These are phyloP conservation scores for Chaetodon auriga DNA, from an alignment of 2,113 vertebrate genomes.

Conservation along the genomic window DNA sequence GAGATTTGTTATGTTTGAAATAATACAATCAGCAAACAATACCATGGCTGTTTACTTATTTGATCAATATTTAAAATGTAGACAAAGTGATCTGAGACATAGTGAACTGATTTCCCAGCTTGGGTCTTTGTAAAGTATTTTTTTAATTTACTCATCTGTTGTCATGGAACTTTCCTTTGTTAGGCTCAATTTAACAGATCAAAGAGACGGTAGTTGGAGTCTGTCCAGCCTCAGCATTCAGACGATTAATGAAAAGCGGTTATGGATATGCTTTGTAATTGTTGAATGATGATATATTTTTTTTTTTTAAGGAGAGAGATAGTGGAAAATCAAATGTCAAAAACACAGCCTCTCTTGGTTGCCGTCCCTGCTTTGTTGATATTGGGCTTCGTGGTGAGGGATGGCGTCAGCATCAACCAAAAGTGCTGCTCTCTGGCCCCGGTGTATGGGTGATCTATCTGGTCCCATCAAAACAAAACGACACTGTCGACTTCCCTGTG, in stretches of 20 bases:
- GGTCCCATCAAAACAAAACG: constrained; percentile 75
- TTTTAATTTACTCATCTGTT: constrained; percentile 29
- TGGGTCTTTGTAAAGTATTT: constrained; percentile 1
- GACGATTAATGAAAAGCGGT: constrained; percentile 35
- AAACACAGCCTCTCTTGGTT: constrained; percentile 58
- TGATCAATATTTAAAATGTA: constrained; percentile 30
- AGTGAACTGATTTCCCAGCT: constrained; percentile 19
- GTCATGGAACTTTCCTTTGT: constrained; percentile 47
- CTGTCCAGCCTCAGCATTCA: constrained; percentile 32
- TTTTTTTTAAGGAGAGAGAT: constrained; percentile 28
- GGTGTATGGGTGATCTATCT: constrained; percentile 63
- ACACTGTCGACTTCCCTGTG: constrained; percentile 47
- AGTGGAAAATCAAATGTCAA: constrained; percentile 58
- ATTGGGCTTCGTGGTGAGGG: constrained; percentile 53
- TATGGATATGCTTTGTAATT: constrained; percentile 45
- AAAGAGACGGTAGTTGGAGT: constrained; percentile 43
- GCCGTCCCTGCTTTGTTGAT: constrained; percentile 60
- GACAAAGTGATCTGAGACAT: constrained; percentile 9
- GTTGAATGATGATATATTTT: constrained; percentile 35
- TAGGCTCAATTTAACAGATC: constrained; percentile 38
- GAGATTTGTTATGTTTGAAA: constrained; percentile 34
- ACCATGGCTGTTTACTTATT: constrained; percentile 26
- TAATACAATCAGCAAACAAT: constrained; percentile 27
- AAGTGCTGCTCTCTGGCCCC: constrained; percentile 35
- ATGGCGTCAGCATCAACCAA: constrained; percentile 60